Conservation (phyloP, 2,113 vertebrate genomes). For the Octodon degus region DNA sequence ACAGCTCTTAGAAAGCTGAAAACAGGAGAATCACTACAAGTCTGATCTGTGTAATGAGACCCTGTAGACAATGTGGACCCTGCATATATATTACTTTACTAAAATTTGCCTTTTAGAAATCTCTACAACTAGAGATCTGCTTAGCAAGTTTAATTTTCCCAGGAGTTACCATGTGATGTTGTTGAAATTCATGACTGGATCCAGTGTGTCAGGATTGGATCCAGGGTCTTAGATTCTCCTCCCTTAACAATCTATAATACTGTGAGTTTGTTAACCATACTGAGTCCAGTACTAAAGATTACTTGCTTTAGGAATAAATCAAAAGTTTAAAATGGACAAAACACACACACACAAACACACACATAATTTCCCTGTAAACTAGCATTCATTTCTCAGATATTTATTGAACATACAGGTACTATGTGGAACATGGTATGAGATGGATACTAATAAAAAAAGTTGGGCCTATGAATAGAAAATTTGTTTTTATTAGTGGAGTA, state of each 20-base stretch:
- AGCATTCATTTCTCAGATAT: neutral
- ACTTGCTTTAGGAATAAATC: neutral
- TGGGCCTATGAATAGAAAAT: neutral
- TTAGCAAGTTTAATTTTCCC: neutral
- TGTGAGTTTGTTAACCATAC: neutral
- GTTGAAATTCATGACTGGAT: neutral
- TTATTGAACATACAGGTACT: neutral
- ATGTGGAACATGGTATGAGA: neutral
- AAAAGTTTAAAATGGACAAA: neutral
- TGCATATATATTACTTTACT: neutral
- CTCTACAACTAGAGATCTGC: neutral
- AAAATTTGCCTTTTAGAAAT: conserved; percentile 14
- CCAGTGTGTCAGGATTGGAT: neutral
- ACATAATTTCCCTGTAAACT: neutral
- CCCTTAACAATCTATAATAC: neutral
- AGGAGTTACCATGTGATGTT: neutral
- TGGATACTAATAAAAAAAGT: conserved; percentile 5
- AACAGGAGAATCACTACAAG: too few relatives aligned
- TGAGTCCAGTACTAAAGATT: neutral
- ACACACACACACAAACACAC: neutral
- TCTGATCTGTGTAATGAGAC: too few relatives aligned
- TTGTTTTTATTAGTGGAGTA: neutral
- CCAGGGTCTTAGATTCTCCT: neutral
- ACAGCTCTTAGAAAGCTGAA: too few relatives aligned
- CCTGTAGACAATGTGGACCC: too few relatives aligned